Evolutionary conservation across 2,888 invertebrate genomes (phyloP), one percentile per base, ranked within the genome.

Genomic region (Trachelus troglodyta): DNA sequence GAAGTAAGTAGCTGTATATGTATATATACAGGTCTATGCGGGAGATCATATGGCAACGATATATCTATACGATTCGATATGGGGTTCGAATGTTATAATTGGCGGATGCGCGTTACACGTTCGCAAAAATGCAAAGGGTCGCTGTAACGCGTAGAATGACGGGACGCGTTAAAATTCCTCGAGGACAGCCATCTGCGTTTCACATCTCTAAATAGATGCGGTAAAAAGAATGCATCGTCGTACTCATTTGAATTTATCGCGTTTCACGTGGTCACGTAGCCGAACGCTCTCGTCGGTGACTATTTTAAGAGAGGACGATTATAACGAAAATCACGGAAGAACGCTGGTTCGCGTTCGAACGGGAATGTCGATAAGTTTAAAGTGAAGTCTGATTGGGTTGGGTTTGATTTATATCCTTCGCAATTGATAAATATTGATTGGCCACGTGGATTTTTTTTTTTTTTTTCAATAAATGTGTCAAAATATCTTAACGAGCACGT

Each of bases 11-110:
- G 23, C 6, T 56, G 2, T 23, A 9, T 56, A 23, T 6, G 0
- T 6, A 9, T 37, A 37, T 37, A 37, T 12, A 37, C 12, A 56
- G 56, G 23, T 56, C 9, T 1, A 56, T 9, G 15, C 15, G 4
- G 15, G 15, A 15, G 40, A 40, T 15, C 12, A 6, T 40, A 23
- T 37, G 56, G 74, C 15, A 34, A 34, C 33, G 56, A 76, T 76
- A 76, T 73, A 69, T 73, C 69, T 56, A 15, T 75, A 37, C 56
- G 73, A 75, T 78, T 78, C 15, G 6, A 40, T 15, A 40, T 40
- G 15, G 15, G 6, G 15, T 15, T 15, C 40, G 15, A 15, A 9
- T 9, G 4, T 56, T 23, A 23, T 15, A 23, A 56, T 23, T 56
- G 56, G 56, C 56, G 23, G 56, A 56, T 56, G 23, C 15, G 23